phyloP scores from a whole-genome alignment of 2,113 vertebrate genomes.

The Epinephelus lanceolatus region DNA sequence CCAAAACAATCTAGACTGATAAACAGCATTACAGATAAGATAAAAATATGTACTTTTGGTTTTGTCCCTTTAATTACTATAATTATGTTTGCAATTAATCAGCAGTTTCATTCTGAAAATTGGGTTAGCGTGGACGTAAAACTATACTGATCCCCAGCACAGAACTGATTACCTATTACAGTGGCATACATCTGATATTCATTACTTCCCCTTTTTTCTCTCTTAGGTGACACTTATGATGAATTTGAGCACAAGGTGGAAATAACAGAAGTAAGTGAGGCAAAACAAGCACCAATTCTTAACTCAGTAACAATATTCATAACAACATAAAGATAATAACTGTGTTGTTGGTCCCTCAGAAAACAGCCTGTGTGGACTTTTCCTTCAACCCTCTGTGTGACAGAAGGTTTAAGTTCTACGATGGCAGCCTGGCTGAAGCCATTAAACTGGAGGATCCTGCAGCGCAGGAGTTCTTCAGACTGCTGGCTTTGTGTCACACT shows the following conservation, averaged over 20 bases:
- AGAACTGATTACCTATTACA: neutral
- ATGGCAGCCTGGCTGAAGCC: constrained; percentile 87
- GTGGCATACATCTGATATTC: neutral
- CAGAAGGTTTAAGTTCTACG: constrained; percentile 89
- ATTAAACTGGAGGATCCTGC: constrained; percentile 86
- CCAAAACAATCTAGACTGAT: too few relatives aligned
- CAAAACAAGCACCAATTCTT: neutral
- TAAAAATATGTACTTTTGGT: too few relatives aligned
- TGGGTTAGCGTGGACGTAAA: neutral
- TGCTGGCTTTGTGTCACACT: constrained; percentile 92
- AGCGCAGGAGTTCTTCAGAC: constrained; percentile 91
- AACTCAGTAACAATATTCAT: neutral
- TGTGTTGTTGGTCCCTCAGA: constrained; percentile 59
- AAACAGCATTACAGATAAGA: too few relatives aligned
- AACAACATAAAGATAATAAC: neutral
- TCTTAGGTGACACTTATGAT: constrained; percentile 84
- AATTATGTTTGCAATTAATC: neutral
- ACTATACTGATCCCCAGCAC: neutral
- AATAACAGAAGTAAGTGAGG: constrained; percentile 81
- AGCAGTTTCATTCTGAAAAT: neutral
- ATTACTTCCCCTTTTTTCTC: constrained; percentile 21
- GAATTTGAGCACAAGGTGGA: constrained; percentile 83
- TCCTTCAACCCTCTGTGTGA: constrained; percentile 89
- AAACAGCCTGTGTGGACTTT: constrained; percentile 86
- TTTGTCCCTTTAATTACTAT: too few relatives aligned